Evolutionary conservation across 2,888 invertebrate genomes (phyloP).

Genomic region (Parthenolecanium corni): DNA sequence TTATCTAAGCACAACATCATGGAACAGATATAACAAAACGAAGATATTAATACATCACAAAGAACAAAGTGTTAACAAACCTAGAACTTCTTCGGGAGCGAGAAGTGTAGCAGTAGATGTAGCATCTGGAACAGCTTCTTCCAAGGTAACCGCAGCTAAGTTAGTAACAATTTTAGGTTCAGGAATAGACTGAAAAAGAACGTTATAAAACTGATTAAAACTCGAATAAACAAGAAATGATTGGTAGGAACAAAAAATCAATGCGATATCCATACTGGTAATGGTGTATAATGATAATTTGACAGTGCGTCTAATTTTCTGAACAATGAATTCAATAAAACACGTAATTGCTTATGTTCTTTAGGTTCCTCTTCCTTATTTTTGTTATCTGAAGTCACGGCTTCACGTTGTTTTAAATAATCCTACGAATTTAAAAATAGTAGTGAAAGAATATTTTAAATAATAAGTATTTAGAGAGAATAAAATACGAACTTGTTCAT

Average conservation of each 20-base stretch:
- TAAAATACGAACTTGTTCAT: conserved; percentile 53
- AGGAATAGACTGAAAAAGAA: conserved; percentile 50
- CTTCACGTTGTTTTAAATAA: conserved; percentile 56
- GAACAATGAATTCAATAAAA: conserved; percentile 64
- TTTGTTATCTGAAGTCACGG: conserved; percentile 44
- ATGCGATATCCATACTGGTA: conserved; percentile 43
- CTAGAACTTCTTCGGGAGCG: conserved; percentile 84
- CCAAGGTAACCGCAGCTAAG: conserved; percentile 79
- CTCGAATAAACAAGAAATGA: not conserved
- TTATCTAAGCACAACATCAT: not conserved
- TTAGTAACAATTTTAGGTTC: conserved; percentile 86
- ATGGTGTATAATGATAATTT: conserved; percentile 90
- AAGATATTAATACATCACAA: not conserved
- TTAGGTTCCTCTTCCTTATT: conserved; percentile 57
- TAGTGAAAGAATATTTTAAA: not conserved
- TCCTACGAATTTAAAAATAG: conserved; percentile 42
- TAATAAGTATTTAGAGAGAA: not conserved
- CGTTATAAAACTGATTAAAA: not conserved
- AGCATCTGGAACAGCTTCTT: conserved; percentile 89
- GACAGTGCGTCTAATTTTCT: conserved; percentile 79
- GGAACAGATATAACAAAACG: not conserved
- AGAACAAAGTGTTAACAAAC: conserved; percentile 37
- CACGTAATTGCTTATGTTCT: conserved; percentile 64
- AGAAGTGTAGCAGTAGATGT: conserved; percentile 70
- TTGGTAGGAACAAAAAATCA: not conserved